Base-by-base conservation (phyloP, 1,140 invertebrate genomes). In the Drosophila arizonae region DNA sequence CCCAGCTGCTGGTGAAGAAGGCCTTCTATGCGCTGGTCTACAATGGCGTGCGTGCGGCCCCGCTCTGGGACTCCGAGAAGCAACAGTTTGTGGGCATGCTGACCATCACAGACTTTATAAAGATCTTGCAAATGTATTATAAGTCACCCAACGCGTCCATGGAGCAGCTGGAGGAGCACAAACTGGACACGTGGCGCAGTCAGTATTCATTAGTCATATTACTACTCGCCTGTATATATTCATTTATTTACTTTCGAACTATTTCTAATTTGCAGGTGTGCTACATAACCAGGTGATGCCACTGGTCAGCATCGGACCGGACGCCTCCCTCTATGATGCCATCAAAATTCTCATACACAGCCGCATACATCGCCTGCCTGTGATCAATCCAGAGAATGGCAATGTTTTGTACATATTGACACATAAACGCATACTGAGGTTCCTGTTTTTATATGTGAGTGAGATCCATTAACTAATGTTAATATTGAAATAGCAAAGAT, bases 81-180 rank as follows among this genome's bases (percentile, higher is more conserved):
- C 98, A 99, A 92, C 94, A 96, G 91, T 99, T 96, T 91, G 96
- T 97, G 33, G 97, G 98, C 52, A 99, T 99, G 98, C 93, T 99
- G 56, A 99, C 99, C 41, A 99, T 99, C 82, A 99, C 99, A 51
- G 99, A 99, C 93, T 99, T 99, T 92, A 99, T 99, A 89, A 98
- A 98, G 92, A 99, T 99, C 88, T 93, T 99, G 55, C 96, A 98
- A 93, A 99, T 98, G 95, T 99, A 99, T 93, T 98, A 99, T 93
- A 98, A 97, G 84, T 97, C 97, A 77, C 96, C 97, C 17, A 94
- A 95, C 77, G 96, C 97, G 67, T 94, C 95, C 64, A 99, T 99
- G 96, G 97, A 98, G 70, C 98, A 99, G 92, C 93, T 99, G 72
- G 99, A 99, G 92, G 98, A 99, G 92, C 98, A 99, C 91, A 97